phyloP scores from a whole-genome alignment of 2,113 vertebrate genomes.

The Hoplias malabaricus region DNA sequence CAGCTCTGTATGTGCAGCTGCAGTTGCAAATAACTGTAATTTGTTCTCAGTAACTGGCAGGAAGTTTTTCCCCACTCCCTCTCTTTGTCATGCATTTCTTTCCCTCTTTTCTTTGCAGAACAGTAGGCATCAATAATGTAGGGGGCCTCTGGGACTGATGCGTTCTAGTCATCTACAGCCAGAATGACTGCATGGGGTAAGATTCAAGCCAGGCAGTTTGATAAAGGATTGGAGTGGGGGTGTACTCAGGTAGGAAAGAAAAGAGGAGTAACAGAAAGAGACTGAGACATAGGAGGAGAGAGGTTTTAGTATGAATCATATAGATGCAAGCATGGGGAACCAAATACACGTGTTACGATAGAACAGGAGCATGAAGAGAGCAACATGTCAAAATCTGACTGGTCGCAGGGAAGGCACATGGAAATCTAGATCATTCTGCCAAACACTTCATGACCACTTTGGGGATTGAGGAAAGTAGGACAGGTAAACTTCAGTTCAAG shows the following conservation, averaged over 20 bases:
- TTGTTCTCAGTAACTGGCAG: constrained; percentile 36
- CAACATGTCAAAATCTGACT: constrained; percentile 37
- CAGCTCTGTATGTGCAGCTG: constrained; percentile 7
- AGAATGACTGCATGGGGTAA: constrained; percentile 19
- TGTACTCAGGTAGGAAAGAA: not conserved
- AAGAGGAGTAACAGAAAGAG: constrained; percentile 7
- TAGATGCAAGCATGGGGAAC: not conserved
- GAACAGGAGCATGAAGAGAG: constrained; percentile 38
- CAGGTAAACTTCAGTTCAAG: constrained; percentile 63
- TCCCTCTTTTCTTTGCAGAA: constrained; percentile 4
- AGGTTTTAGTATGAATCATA: constrained; percentile 8
- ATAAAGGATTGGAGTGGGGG: not conserved
- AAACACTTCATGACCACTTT: constrained; percentile 67
- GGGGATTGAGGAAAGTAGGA: constrained; percentile 68
- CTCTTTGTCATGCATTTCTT: not conserved
- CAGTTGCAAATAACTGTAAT: constrained; percentile 37
- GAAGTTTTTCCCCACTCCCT: not conserved
- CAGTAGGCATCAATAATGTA: constrained; percentile 42
- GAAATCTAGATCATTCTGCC: constrained; percentile 65
- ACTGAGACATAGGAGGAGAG: not conserved
- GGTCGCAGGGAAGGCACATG: not conserved
- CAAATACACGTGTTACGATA: constrained; percentile 23
- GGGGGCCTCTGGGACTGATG: not conserved
- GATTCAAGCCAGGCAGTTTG: not conserved
- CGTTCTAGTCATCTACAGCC: constrained; percentile 18